Evolutionary conservation across 2,888 invertebrate genomes (phyloP).

Genomic region (Chromoteleia sp.): DNA sequence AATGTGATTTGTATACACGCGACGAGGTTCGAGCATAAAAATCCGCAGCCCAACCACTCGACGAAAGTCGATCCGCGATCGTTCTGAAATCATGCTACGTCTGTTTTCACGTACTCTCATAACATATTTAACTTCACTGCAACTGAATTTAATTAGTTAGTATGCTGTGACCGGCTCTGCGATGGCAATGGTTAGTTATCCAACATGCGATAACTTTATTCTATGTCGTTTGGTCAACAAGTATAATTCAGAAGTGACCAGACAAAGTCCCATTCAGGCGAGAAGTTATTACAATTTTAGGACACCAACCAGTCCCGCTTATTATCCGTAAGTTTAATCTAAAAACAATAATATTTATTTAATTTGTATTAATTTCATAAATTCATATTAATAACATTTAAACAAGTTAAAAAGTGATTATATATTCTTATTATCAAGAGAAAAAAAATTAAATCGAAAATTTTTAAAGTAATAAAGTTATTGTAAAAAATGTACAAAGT

Average conservation of each 20-base stretch:
- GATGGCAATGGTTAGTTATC: slow-evolving; percentile 63
- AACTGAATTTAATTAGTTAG: background rate
- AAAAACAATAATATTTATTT: too few species aligned
- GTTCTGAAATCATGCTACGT: slow-evolving; percentile 5
- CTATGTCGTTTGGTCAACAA: slow-evolving; percentile 72
- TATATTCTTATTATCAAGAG: too few species aligned
- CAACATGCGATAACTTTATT: slow-evolving; percentile 71
- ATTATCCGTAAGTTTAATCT: slow-evolving; percentile 79
- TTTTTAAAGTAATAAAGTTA: too few species aligned
- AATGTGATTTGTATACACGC: slow-evolving; percentile 51
- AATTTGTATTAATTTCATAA: too few species aligned
- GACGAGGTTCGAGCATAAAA: slow-evolving; percentile 26
- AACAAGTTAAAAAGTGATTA: too few species aligned
- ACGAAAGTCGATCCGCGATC: slow-evolving; percentile 3
- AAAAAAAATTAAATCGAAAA: too few species aligned
- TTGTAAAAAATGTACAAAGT: too few species aligned
- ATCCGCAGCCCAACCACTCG: too few species aligned
- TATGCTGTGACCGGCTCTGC: slow-evolving; percentile 1
- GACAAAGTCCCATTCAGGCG: slow-evolving; percentile 61
- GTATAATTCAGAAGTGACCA: slow-evolving; percentile 52
- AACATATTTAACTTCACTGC: background rate
- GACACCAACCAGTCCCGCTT: slow-evolving; percentile 73
- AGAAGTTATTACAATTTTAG: slow-evolving; percentile 78
- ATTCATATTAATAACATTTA: too few species aligned
- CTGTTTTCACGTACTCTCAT: background rate